These are phyloP conservation scores for Linurgus olivaceus DNA, from an alignment of 2,797 vertebrate species.

Conservation along the genomic window DNA sequence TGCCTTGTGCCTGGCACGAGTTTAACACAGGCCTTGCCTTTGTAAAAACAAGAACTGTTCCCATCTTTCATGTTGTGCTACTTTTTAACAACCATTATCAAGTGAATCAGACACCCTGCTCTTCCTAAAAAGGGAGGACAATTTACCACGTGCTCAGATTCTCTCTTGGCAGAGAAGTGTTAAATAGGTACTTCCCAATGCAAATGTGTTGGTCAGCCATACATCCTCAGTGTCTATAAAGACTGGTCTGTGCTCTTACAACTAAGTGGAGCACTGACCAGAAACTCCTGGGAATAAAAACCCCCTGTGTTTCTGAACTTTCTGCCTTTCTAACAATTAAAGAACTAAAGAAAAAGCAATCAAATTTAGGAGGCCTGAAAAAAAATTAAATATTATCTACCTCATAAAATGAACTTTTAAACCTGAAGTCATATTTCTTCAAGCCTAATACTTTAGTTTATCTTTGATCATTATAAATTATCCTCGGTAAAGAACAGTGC, in stretches of 20 bases:
- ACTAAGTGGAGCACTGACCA: background rate
- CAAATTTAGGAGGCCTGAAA: conserved; percentile 55
- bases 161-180: background rate
- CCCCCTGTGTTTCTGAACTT: background rate
- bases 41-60: background rate
- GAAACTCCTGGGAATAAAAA: background rate
- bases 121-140: background rate
- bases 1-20: background rate
- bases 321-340: background rate
- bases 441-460: conserved; percentile 67
- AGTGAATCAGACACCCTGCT: background rate
- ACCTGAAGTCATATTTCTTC: conserved; percentile 60
- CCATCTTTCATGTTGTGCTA: background rate
- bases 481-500: conserved; percentile 30
- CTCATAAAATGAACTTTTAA: conserved; percentile 72
- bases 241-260: background rate
- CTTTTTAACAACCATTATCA: background rate
- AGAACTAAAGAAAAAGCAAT: conserved; percentile 48
- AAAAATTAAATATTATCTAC: conserved; percentile 61
- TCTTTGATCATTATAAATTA: conserved; percentile 75
- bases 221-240: background rate
- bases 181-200: background rate
- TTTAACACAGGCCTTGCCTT: background rate
- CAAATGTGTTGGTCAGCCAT: background rate
- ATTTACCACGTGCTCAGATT: background rate